Evolutionary conservation across 2,888 invertebrate genomes (phyloP).

Genomic region (Encarsia formosa): DNA sequence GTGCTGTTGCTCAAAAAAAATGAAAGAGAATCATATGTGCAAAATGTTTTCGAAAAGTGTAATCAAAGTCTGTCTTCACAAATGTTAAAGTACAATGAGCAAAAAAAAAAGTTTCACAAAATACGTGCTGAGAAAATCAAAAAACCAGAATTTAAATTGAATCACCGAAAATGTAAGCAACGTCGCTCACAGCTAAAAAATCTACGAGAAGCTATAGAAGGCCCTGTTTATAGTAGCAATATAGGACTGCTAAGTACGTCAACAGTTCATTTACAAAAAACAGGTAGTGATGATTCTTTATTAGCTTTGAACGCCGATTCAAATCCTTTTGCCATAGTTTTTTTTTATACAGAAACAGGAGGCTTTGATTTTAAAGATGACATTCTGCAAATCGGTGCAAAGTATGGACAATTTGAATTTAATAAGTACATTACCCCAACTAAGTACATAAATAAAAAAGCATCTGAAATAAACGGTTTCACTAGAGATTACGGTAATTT

Average conservation of each 20-base stretch:
- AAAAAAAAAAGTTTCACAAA: not conserved
- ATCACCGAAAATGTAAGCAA: not conserved
- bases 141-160: not conserved
- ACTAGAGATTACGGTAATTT: constrained; percentile 7
- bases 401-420: constrained; percentile 6
- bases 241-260: not conserved
- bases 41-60: constrained; percentile 2
- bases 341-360: constrained; percentile 16
- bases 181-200: not conserved
- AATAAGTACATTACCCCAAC: constrained; percentile 13
- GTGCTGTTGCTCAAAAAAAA: constrained; percentile 27
- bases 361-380: constrained; percentile 7
- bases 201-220: not conserved
- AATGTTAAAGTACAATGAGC: not conserved
- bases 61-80: constrained; percentile 1
- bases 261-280: not conserved
- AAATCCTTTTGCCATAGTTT: constrained; percentile 3
- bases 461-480: constrained; percentile 12
- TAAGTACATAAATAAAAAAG: not conserved
- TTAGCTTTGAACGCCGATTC: not conserved
- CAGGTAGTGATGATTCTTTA: not conserved
- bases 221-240: not conserved
- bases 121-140: not conserved
- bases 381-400: constrained; percentile 16
- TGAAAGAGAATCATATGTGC: constrained; percentile 19